phyloP scores from a whole-genome alignment of 2,888 invertebrate genomes.

The Philaethria dido region DNA sequence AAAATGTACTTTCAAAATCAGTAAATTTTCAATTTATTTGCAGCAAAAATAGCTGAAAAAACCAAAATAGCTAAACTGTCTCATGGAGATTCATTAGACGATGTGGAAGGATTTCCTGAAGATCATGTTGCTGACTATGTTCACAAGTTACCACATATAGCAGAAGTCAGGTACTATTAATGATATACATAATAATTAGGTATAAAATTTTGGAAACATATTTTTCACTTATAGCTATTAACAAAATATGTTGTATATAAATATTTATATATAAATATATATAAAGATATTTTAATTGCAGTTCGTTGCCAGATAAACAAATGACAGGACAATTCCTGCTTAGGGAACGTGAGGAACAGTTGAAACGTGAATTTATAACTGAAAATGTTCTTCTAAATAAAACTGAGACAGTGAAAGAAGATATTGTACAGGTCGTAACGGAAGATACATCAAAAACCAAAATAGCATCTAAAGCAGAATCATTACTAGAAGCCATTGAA shows the following conservation, averaged over 20 bases:
- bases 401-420: constrained; percentile 5
- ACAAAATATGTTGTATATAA: too few relatives aligned
- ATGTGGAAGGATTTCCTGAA: constrained; percentile 81
- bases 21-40: background rate
- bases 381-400: constrained; percentile 29
- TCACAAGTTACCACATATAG: constrained; percentile 76
- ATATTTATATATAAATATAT: background rate
- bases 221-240: too few relatives aligned
- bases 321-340: constrained; percentile 63
- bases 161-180: constrained; percentile 67
- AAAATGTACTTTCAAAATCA: background rate
- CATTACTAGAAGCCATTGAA: background rate
- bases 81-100: constrained; percentile 80
- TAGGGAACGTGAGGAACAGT: constrained; percentile 70
- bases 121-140: constrained; percentile 76
- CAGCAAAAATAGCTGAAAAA: constrained; percentile 60
- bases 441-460: background rate
- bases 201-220: background rate
- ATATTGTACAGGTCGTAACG: background rate
- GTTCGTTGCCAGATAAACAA: constrained; percentile 60
- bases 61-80: constrained; percentile 65
- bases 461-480: background rate
- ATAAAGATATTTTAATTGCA: constrained; percentile 48
- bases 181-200: background rate
- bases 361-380: constrained; percentile 60